A percentile compares a stretch with the other conserved stretches of the same genome.
These are phyloP conservation scores for Drosophila planitibia DNA, from an alignment of 2,888 invertebrate species.

Conservation along the genomic window DNA sequence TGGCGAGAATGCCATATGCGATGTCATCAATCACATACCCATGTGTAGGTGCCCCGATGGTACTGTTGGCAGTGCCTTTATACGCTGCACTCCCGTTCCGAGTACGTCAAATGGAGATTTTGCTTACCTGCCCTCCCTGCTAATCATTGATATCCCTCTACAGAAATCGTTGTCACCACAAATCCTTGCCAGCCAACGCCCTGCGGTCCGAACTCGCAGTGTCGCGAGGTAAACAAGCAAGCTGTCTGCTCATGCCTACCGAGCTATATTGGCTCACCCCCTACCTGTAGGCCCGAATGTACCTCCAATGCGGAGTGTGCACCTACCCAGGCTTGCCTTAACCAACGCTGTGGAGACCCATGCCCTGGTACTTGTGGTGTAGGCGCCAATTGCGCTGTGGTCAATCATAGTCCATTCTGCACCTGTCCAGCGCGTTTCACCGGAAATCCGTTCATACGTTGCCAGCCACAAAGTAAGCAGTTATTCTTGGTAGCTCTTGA, in stretches of 20 bases:
- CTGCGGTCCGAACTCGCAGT: conserved; percentile 93
- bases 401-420: conserved; percentile 93
- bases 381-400: conserved; percentile 90
- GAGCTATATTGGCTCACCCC: conserved; percentile 91
- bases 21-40: conserved; percentile 90
- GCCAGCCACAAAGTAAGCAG: conserved; percentile 86
- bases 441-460: conserved; percentile 92
- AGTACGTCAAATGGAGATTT: conserved; percentile 48
- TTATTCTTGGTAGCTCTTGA: background rate
- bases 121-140: background rate
- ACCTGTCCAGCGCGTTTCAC: conserved; percentile 89
- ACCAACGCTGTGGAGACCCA: conserved; percentile 93
- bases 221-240: conserved; percentile 90
- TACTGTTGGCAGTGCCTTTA: conserved; percentile 89
- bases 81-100: conserved; percentile 85
- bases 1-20: conserved; percentile 90
- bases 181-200: conserved; percentile 90
- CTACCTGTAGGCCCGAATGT: conserved; percentile 92
- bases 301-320: conserved; percentile 91
- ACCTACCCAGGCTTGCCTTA: conserved; percentile 90
- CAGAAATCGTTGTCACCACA: conserved; percentile 84
- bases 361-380: conserved; percentile 93
- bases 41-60: conserved; percentile 87
- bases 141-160: conserved; percentile 23
- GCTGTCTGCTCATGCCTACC: conserved; percentile 90